Base-by-base conservation (phyloP, 2,113 vertebrate species). In the Platysternon megacephalum region DNA sequence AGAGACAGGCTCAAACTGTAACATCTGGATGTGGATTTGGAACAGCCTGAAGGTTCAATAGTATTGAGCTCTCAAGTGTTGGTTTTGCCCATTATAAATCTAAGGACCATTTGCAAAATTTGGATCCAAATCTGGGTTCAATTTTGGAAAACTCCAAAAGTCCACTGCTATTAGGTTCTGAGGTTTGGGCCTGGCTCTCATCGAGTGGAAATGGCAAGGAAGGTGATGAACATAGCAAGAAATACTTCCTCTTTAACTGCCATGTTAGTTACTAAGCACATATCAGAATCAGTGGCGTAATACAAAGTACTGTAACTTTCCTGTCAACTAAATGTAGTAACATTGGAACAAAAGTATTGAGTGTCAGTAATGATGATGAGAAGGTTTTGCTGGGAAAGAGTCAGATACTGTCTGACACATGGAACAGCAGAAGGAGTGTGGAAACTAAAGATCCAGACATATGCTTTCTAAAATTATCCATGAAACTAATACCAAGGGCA, bases 381-480 rank as follows among this genome's bases (percentile, higher is more conserved):
- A 95, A 97, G 95, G 87, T 79, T 97, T 93, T 93, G 84, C 94
- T 68, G 74, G n/a, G 42, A 92, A 97, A 92, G 85, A 93, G 42
- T 74, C 92, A 93, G 92, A 96, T 82, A 91, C 58, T 93, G 93
- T 84, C 93, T 89, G 95, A 97, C 91, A 96, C 94, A 91, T 90
- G 84, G 93, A 96, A 86, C 90, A 96, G 93, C 93, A 97, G 88
- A 82, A 95, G 80, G 80, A 88, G 95, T 88, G 89, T 91, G 89
- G 97, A 96, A 98, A 98, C 95, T 44, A 96, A 97, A 97, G 95
- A 97, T 88, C 65, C 61, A 90, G 88, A 95, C 97, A 97, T 86
- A 97, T 79, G 97, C 93, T 97, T 96, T 93, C 97, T 97, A 98
- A 97, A 98, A 97, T 98, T 97, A 97, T 94, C 97, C 83, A 35